Evolutionary conservation across 53 echinoderm and acorn worm species (phyloP).

Genomic region (Paelopatides confundens): DNA sequence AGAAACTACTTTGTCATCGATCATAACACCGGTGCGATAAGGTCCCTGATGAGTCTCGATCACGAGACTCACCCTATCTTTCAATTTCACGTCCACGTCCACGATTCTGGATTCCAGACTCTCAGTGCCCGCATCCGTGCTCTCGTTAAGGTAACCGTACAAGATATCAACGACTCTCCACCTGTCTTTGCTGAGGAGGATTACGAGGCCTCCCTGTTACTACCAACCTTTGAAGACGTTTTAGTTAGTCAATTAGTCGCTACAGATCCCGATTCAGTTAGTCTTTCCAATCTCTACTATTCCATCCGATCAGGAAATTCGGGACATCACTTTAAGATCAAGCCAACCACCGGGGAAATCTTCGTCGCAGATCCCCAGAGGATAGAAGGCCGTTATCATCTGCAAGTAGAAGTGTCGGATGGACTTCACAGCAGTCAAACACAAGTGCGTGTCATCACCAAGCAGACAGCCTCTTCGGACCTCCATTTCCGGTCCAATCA

Average conservation of each 20-base stretch:
- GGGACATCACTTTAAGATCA: slow-evolving; percentile 71
- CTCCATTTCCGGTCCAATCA: slow-evolving; percentile 85
- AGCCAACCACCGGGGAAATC: slow-evolving; percentile 69
- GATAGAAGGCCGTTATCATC: slow-evolving; percentile 69
- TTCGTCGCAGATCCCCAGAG: slow-evolving; percentile 68
- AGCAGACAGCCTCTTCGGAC: slow-evolving; percentile 67
- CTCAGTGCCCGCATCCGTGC: slow-evolving; percentile 79
- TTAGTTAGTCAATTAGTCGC: slow-evolving; percentile 76
- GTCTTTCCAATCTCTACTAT: slow-evolving; percentile 88
- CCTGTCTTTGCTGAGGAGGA: slow-evolving; percentile 72
- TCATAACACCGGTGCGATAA: slow-evolving; percentile 94
- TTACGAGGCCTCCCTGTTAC: slow-evolving; percentile 73
- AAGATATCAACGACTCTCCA: slow-evolving; percentile 96
- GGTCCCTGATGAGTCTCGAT: slow-evolving; percentile 83
- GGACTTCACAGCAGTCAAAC: slow-evolving; percentile 83
- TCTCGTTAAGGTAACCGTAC: slow-evolving; percentile 77
- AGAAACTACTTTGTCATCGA: slow-evolving; percentile 90
- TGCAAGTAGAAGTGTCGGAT: slow-evolving; percentile 86
- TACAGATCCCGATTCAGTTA: slow-evolving; percentile 86
- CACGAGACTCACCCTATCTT: slow-evolving; percentile 85
- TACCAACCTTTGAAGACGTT: slow-evolving; percentile 92
- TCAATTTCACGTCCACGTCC: slow-evolving; percentile 88
- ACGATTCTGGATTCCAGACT: slow-evolving; percentile 77
- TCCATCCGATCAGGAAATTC: slow-evolving; percentile 84
- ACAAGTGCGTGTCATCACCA: slow-evolving; percentile 68